A percentile compares a stretch with the other conserved stretches of the same genome.
Conservation (phyloP, 2,113 vertebrate genomes). For the Nesogale talazaci region DNA sequence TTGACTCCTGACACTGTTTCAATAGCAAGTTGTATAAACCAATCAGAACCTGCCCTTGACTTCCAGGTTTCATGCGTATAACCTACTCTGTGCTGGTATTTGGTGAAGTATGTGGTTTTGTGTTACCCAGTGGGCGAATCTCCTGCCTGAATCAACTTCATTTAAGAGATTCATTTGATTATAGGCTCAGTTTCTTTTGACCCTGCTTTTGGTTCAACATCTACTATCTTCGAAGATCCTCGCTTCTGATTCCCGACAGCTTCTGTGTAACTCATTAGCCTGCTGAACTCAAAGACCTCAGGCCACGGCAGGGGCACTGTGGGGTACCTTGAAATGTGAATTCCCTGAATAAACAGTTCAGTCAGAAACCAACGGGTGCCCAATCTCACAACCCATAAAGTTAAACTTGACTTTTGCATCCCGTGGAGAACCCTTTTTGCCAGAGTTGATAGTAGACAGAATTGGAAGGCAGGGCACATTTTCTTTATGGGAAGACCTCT, state of each 20-base stretch:
- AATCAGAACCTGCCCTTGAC: not conserved
- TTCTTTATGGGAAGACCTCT: not conserved
- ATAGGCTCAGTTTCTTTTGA: not conserved
- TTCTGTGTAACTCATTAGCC: conserved; percentile 13
- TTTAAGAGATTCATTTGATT: not conserved
- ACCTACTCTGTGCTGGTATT: too few relatives aligned
- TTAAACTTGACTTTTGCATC: conserved; percentile 60
- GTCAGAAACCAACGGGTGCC: conserved; percentile 61
- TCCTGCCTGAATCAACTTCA: not conserved
- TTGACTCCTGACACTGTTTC: not conserved
- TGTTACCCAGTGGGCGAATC: not conserved
- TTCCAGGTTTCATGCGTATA: not conserved
- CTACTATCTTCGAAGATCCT: not conserved
- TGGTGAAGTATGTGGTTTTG: too few relatives aligned
- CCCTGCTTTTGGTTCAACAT: conserved; percentile 38
- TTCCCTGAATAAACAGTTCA: conserved; percentile 73
- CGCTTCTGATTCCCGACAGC: conserved; percentile 29
- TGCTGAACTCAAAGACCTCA: conserved; percentile 37
- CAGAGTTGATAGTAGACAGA: conserved; percentile 48
- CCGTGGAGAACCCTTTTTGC: conserved; percentile 57
- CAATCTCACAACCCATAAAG: conserved; percentile 67
- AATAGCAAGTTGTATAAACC: not conserved
- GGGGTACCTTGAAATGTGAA: conserved; percentile 56
- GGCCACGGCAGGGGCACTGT: conserved; percentile 48
- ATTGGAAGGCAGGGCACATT: conserved; percentile 43